A percentile compares a stretch with the other conserved stretches of the same genome.
Conservation (phyloP, 1,140 invertebrate species). For the Hycleus cichorii region DNA sequence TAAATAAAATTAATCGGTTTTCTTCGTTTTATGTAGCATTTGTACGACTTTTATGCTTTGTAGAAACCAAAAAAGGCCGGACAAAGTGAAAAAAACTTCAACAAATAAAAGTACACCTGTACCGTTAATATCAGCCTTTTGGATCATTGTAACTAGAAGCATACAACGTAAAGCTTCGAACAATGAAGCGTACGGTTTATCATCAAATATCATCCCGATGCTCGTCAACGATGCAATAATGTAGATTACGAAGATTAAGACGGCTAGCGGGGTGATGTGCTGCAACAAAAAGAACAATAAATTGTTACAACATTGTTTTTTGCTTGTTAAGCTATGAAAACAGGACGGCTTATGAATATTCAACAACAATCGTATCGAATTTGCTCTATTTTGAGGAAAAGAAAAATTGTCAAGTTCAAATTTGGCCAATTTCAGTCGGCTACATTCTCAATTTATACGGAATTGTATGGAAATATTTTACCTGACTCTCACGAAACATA, state of each 20-base stretch:
- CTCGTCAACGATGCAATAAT: slow-evolving; percentile 57
- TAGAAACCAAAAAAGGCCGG: slow-evolving; percentile 42
- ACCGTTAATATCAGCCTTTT: slow-evolving; percentile 28
- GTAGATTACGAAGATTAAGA: slow-evolving; percentile 51
- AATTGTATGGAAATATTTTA: too few relatives aligned
- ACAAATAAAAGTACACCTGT: slow-evolving; percentile 24
- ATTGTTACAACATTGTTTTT: too few relatives aligned
- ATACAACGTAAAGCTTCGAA: slow-evolving; percentile 37
- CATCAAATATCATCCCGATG: slow-evolving; percentile 64
- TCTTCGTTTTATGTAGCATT: slow-evolving; percentile 11
- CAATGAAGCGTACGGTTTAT: slow-evolving; percentile 33
- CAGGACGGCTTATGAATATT: too few relatives aligned
- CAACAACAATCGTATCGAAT: too few relatives aligned
- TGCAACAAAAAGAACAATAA: slow-evolving; percentile 40
- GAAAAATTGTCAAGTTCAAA: too few relatives aligned
- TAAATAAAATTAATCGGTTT: background rate
- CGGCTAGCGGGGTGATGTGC: slow-evolving; percentile 51
- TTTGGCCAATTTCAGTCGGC: too few relatives aligned
- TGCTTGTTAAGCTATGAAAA: too few relatives aligned
- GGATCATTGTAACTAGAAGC: slow-evolving; percentile 33
- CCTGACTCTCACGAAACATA: too few relatives aligned
- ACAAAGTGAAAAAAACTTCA: slow-evolving; percentile 40
- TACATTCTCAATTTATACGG: too few relatives aligned
- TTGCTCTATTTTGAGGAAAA: too few relatives aligned
- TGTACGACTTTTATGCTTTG: slow-evolving; percentile 35